Percentiles rank a stretch among this genome's conserved stretches.
Conservation (phyloP, 2,113 vertebrate species). For the Myrmecobius fasciatus region DNA sequence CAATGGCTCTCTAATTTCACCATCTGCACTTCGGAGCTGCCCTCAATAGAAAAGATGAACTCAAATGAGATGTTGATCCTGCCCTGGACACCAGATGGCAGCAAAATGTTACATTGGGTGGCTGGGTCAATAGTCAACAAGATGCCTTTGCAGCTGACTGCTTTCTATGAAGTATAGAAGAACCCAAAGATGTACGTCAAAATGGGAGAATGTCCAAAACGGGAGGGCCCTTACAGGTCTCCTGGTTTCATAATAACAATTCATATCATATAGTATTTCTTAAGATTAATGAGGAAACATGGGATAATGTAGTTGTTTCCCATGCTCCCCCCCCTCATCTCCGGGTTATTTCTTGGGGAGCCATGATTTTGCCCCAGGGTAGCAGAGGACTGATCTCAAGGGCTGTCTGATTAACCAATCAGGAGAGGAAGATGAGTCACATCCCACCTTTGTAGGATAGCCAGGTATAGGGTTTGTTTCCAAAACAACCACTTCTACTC, state of each 20-base stretch:
- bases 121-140: not conserved
- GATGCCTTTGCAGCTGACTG: not conserved
- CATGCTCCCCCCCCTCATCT: not conserved
- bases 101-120: constrained; percentile 44
- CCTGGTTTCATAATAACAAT: not conserved
- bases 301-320: not conserved
- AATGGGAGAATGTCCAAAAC: not conserved
- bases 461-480: not conserved
- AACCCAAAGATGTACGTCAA: not conserved
- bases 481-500: not conserved
- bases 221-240: no score
- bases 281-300: not conserved
- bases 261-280: not conserved
- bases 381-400: not conserved
- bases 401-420: not conserved
- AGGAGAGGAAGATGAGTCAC: not conserved
- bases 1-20: not conserved
- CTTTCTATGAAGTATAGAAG: no score
- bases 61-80: accelerated
- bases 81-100: constrained; percentile 62
- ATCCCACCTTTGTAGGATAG: not conserved
- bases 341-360: not conserved
- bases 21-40: not conserved
- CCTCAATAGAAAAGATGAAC: accelerated
- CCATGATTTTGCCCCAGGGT: not conserved